Conservation (phyloP, 2,888 invertebrate species). For the Gerris lacustris region DNA sequence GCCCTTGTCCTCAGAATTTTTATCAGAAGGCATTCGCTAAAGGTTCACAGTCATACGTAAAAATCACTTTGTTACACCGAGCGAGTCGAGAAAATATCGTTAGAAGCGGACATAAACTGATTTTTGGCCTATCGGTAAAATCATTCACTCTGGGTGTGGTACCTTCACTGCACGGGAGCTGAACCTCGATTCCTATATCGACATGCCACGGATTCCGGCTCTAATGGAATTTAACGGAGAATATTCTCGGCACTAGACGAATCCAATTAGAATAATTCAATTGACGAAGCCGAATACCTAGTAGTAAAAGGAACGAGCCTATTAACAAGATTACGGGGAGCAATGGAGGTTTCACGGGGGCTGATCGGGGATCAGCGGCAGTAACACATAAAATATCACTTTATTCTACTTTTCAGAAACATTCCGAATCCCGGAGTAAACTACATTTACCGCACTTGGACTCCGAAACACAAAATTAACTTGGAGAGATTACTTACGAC, state of each 20-base stretch:
- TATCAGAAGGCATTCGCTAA: constrained; percentile 19
- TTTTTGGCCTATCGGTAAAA: constrained; percentile 10
- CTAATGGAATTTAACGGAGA: constrained; percentile 20
- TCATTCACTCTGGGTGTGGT: constrained; percentile 9
- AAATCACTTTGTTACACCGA: constrained; percentile 16
- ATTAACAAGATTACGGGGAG: constrained; percentile 56
- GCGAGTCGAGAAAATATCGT: not conserved
- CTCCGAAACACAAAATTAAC: constrained; percentile 14
- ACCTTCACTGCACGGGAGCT: constrained; percentile 7
- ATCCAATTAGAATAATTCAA: constrained; percentile 69
- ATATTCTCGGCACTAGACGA: constrained; percentile 48
- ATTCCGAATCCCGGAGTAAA: constrained; percentile 15
- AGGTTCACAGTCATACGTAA: constrained; percentile 24
- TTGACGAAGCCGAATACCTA: constrained; percentile 58
- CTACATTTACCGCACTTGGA: constrained; percentile 18
- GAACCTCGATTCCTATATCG: constrained; percentile 5
- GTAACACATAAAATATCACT: constrained; percentile 11
- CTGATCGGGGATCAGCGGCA: constrained; percentile 15
- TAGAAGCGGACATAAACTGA: constrained; percentile 11
- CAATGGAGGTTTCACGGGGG: constrained; percentile 33
- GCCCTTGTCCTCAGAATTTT: constrained; percentile 33
- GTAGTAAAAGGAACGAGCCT: constrained; percentile 47
- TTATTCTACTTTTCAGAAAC: not conserved
- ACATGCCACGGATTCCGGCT: constrained; percentile 12
- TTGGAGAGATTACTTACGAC: constrained; percentile 35